Base-by-base conservation (phyloP, 2,888 invertebrate species). In the Abrostola triplasia region DNA sequence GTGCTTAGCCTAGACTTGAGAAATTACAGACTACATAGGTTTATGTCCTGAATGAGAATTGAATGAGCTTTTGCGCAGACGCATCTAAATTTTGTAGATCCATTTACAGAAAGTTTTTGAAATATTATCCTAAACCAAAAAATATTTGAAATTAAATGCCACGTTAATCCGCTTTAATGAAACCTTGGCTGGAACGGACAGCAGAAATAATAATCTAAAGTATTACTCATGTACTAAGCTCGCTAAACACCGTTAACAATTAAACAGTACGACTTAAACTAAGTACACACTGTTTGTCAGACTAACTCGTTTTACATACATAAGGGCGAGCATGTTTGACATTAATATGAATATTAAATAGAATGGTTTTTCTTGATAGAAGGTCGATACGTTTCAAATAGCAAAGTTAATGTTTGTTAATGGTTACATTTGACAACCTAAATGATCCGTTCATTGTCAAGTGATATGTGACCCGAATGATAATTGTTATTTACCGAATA, bases 401-500 rank as follows among this genome's bases (percentile, higher is more conserved):
- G 65, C 64, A 68, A 75, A 69, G 67, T 67, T 70, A 73, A 76
- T 76, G 62, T 58, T 54, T 65, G 67, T 67, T 70, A 73, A 76
- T 76, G 62, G 56, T 54, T 65, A 60, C 77, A 74, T 75, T 75
- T 77, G 78, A 77, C 72, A 79, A 67, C 53, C 56, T 64, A 64
- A 74, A 72, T 75, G 63, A 77, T 70, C 65, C 47, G 72, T 74
- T 77, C 77, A 79, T 79, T 77, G 76, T 76, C 70, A 70, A 63
- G 68, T 63, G 65, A 70, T 60, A 63, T 76, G 72, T 77, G 78
- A 79, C 69, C 68, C 60, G 75, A 77, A 77, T 77, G 64, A 67
- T 60, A 73, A 80, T 67, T 54, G 52, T 44, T 69, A 67, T 54
- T 67, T 62, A 58, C 58, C 60, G 49, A 63, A 65, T 48, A 68